Percentiles rank a stretch among this genome's conserved stretches.
phyloP scores from a whole-genome alignment of 2,113 vertebrate species.

The Naja naja region DNA sequence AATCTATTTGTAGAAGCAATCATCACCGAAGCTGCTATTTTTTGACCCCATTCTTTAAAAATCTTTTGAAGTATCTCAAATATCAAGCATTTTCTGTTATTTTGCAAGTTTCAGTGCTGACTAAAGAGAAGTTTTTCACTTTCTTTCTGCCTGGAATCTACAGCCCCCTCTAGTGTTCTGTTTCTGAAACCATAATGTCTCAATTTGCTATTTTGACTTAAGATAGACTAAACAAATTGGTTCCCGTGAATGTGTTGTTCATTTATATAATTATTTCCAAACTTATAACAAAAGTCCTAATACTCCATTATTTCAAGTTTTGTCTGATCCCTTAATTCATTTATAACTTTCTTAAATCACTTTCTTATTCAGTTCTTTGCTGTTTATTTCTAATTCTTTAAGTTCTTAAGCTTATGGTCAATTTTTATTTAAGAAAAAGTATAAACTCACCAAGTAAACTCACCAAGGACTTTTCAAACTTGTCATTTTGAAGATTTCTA shows the following conservation, averaged over 20 bases:
- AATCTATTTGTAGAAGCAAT: background rate
- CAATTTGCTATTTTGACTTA: background rate
- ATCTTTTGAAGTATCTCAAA: background rate
- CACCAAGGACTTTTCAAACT: background rate
- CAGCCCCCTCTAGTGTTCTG: background rate
- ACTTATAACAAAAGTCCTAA: background rate
- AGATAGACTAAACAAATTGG: background rate
- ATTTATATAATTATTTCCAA: background rate
- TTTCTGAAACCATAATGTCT: background rate
- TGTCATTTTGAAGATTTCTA: background rate
- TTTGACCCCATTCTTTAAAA: background rate
- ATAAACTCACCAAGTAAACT: background rate
- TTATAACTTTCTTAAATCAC: background rate
- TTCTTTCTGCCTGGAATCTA: background rate
- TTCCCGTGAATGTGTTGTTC: background rate
- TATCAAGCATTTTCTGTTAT: background rate
- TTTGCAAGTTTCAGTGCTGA: background rate
- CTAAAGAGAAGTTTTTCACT: background rate
- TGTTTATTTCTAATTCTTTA: background rate
- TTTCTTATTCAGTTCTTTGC: background rate
- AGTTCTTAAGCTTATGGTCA: background rate
- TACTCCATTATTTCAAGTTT: background rate
- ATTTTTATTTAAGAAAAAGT: background rate
- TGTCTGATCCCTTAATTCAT: background rate
- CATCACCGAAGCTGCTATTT: background rate